A percentile compares a stretch with the other conserved stretches of the same genome.
These are phyloP conservation scores for Fregata magnificens DNA, from an alignment of 2,113 vertebrate genomes.

Conservation along the genomic window DNA sequence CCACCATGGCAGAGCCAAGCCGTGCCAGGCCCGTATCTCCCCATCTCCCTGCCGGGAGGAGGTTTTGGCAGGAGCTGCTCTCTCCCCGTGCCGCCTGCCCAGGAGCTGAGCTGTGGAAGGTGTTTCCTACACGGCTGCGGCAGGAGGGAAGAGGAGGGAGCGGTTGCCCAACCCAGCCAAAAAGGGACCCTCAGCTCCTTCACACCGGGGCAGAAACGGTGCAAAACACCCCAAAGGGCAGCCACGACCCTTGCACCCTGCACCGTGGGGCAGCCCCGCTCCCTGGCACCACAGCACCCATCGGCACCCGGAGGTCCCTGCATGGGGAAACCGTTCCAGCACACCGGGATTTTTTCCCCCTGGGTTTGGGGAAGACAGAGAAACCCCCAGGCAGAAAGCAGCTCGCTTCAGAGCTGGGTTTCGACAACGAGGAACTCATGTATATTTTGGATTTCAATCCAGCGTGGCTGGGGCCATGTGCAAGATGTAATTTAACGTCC, in stretches of 20 bases:
- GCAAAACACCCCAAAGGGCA: not conserved
- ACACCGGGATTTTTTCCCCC: accelerated
- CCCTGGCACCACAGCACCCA: not conserved
- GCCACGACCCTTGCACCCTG: accelerated
- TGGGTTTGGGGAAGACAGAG: not conserved
- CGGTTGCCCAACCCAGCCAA: accelerated
- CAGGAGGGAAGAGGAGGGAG: not conserved
- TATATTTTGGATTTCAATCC: not conserved
- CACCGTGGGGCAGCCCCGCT: not conserved
- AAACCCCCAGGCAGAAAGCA: not conserved
- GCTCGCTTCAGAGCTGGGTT: not conserved
- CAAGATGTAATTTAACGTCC: slow-evolving; percentile 8
- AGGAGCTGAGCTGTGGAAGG: not conserved
- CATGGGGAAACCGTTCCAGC: accelerated
- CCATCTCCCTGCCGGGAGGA: not conserved
- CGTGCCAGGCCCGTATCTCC: not conserved
- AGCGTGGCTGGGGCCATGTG: not conserved
- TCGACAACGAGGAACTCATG: not conserved
- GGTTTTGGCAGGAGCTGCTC: not conserved
- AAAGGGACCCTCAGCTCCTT: not conserved
- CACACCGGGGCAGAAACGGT: accelerated
- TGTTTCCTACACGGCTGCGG: accelerated
- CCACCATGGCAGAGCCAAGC: not conserved
- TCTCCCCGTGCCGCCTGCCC: not conserved
- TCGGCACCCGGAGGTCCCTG: accelerated